Conservation (phyloP, 2,113 vertebrate species). For the Melanerpes aurifrons region DNA sequence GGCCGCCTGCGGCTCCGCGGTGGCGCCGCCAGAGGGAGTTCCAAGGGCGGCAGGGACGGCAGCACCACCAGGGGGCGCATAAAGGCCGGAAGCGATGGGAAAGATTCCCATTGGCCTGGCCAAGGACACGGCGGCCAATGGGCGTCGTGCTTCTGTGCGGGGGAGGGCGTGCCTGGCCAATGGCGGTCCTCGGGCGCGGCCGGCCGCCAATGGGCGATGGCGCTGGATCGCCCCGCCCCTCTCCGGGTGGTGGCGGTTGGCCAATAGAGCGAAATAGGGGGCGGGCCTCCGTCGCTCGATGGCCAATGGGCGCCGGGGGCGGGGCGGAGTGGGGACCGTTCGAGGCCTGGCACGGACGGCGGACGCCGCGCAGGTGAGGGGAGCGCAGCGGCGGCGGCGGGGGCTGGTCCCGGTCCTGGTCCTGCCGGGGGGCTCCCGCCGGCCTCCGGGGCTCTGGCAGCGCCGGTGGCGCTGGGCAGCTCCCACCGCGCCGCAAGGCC, state of each 20-base stretch:
- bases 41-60: neutral
- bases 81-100: neutral
- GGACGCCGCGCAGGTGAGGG: neutral
- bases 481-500: neutral
- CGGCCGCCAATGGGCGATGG: neutral
- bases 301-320: neutral
- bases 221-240: no score
- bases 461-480: neutral
- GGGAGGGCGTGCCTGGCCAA: neutral
- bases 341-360: neutral
- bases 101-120: neutral
- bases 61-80: neutral
- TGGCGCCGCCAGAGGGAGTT: neutral
- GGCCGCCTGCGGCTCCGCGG: neutral
- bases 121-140: neutral
- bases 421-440: no score
- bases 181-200: neutral
- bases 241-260: neutral
- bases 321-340: neutral
- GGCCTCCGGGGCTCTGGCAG: no score
- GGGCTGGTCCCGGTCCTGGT: neutral
- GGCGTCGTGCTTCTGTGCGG: neutral
- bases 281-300: neutral
- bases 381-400: neutral
- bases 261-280: neutral